Conservation (phyloP, 2,888 invertebrate genomes). For the Campopleginae sp. region DNA sequence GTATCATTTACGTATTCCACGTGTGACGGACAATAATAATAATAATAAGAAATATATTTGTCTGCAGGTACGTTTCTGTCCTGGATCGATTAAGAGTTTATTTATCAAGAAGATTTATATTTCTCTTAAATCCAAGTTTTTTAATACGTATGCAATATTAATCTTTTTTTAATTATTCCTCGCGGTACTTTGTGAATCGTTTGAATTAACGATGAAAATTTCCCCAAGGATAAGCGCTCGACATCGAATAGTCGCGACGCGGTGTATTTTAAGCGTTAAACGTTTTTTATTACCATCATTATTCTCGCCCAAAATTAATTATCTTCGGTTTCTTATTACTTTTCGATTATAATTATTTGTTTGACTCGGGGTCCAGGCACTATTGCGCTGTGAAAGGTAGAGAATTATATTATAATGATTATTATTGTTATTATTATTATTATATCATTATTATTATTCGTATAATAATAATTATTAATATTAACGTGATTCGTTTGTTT, state of each 20-base stretch:
- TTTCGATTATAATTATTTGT: conserved; percentile 61
- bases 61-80: conserved; percentile 82
- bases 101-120: conserved; percentile 47
- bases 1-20: conserved; percentile 18
- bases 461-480: conserved; percentile 22
- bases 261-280: not conserved
- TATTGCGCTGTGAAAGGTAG: conserved; percentile 82
- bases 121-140: conserved; percentile 29
- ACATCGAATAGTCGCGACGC: not conserved
- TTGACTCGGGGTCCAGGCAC: conserved; percentile 80
- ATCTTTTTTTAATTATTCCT: conserved; percentile 20
- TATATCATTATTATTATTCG: conserved; percentile 30
- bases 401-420: conserved; percentile 34
- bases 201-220: not conserved
- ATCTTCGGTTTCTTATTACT: conserved; percentile 10
- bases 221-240: not conserved
- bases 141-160: conserved; percentile 27
- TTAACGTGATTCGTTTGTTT: conserved; percentile 14
- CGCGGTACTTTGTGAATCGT: conserved; percentile 22
- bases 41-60: conserved; percentile 80
- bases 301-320: not conserved
- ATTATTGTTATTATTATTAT: conserved; percentile 45
- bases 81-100: conserved; percentile 76
- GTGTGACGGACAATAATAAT: conserved; percentile 68
- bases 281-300: conserved; percentile 19